phyloP scores from a whole-genome alignment of 2,113 vertebrate genomes.

The Symphodus melops region DNA sequence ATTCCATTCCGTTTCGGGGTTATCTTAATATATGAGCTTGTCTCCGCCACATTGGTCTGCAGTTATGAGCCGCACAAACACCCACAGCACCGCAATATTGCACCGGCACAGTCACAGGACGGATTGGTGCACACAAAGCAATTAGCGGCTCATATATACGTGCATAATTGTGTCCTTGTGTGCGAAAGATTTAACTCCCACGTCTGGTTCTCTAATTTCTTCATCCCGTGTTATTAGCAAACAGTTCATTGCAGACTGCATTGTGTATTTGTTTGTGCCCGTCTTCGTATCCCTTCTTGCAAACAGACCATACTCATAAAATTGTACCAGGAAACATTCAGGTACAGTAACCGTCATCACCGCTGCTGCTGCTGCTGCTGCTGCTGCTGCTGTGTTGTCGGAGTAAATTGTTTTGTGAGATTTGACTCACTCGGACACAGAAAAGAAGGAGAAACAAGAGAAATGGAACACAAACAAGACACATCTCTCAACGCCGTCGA shows the following conservation, averaged over 20 bases:
- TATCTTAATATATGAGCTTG: conserved; percentile 84
- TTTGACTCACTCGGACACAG: conserved; percentile 52
- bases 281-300: conserved; percentile 32
- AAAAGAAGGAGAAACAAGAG: conserved; percentile 57
- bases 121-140: conserved; percentile 78
- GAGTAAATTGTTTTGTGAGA: conserved; percentile 53
- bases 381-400: background rate
- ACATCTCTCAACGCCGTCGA: conserved; percentile 64
- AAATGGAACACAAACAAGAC: conserved; percentile 71
- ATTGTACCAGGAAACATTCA: background rate
- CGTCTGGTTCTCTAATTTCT: conserved; percentile 63
- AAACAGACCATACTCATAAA: conserved; percentile 13
- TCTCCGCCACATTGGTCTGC: conserved; percentile 78
- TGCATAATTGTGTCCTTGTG: conserved; percentile 42
- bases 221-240: conserved; percentile 63
- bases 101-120: conserved; percentile 65
- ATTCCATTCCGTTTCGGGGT: conserved; percentile 81
- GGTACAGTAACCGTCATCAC: background rate
- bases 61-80: conserved; percentile 80
- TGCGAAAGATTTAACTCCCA: conserved; percentile 47
- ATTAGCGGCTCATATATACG: conserved; percentile 76
- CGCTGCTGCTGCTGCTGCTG: conserved; percentile 2
- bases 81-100: conserved; percentile 78
- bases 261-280: conserved; percentile 50
- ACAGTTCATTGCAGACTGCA: conserved; percentile 50